These are phyloP conservation scores for Amyelois transitella DNA, from an alignment of 1,140 invertebrate genomes.

Conservation along the genomic window DNA sequence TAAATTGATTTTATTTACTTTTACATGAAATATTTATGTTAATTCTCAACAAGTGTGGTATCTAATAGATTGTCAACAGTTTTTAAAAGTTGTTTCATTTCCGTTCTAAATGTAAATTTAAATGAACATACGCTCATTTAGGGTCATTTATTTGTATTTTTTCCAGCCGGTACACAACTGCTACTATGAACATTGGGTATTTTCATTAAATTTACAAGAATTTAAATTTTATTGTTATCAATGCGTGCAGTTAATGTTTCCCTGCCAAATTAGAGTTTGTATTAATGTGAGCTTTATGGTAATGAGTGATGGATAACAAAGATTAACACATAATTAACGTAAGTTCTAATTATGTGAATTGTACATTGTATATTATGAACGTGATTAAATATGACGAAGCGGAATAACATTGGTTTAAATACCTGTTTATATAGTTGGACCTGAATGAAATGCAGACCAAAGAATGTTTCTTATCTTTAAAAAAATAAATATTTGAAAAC, in stretches of 20 bases:
- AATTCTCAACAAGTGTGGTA: neutral
- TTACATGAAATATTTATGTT: too few species aligned
- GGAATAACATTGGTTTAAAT: neutral
- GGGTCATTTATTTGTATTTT: constrained; percentile 30
- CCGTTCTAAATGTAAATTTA: constrained; percentile 41
- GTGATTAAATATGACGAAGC: neutral
- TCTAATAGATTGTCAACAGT: neutral
- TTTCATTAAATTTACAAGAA: constrained; percentile 12
- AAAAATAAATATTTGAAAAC: too few species aligned
- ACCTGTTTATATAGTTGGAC: neutral
- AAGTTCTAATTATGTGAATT: constrained; percentile 11
- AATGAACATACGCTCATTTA: constrained; percentile 36
- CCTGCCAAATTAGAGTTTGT: constrained; percentile 14
- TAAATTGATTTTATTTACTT: too few species aligned
- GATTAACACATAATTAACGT: constrained; percentile 17
- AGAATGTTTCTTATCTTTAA: too few species aligned
- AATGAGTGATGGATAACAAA: constrained; percentile 23
- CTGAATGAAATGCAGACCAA: too few species aligned
- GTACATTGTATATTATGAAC: neutral
- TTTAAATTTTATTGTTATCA: constrained; percentile 19
- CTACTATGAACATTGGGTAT: neutral
- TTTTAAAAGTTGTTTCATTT: constrained; percentile 17
- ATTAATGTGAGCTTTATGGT: constrained; percentile 42
- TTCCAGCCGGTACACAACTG: constrained; percentile 7
- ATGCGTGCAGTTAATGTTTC: constrained; percentile 10